These are phyloP conservation scores for Prietella phreatophila DNA, from an alignment of 2,113 vertebrate genomes.

Conservation along the genomic window DNA sequence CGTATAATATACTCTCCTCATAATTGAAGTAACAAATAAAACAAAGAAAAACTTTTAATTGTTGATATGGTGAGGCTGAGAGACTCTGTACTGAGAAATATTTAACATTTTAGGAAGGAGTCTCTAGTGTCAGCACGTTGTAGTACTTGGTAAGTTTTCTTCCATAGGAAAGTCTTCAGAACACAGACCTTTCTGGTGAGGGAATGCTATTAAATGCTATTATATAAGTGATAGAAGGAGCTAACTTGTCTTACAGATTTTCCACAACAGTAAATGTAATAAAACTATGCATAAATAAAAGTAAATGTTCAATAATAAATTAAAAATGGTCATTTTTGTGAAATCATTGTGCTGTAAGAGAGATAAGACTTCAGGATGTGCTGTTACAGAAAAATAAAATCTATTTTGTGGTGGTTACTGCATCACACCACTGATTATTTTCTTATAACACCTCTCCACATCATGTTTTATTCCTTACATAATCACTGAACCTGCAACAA, in stretches of 20 bases:
- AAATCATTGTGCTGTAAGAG: not conserved
- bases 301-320: not conserved
- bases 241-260: not conserved
- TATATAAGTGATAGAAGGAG: not conserved
- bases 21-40: not conserved
- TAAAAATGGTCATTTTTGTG: not conserved
- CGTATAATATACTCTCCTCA: not conserved
- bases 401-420: not conserved
- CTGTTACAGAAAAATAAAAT: not conserved
- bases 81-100: not conserved
- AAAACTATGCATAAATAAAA: not conserved
- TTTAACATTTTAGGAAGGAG: not conserved
- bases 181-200: not conserved
- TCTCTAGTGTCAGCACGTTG: not conserved
- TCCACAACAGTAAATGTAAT: not conserved
- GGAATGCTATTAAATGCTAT: not conserved
- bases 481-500: not conserved
- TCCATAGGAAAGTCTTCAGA: not conserved
- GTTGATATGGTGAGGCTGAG: too few species aligned
- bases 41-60: not conserved
- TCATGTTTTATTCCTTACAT: not conserved
- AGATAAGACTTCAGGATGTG: not conserved
- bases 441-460: not conserved
- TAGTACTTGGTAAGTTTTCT: not conserved
- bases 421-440: not conserved